phyloP scores from a whole-genome alignment of 2,113 vertebrate genomes.

The Corythoichthys haematopterus region DNA sequence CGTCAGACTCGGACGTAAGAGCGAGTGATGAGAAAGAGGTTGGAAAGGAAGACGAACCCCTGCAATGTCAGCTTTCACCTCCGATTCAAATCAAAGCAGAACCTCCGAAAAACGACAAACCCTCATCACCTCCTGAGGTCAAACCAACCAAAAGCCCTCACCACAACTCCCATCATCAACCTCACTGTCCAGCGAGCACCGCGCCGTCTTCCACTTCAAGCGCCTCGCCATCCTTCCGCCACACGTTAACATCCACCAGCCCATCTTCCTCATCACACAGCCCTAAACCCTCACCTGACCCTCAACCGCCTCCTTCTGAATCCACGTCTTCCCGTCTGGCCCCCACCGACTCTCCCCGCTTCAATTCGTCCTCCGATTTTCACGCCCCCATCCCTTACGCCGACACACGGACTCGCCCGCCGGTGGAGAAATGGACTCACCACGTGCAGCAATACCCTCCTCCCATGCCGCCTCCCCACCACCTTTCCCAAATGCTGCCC shows the following conservation, averaged over 20 bases:
- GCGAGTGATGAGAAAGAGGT: constrained; percentile 47
- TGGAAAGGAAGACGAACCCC: constrained; percentile 46
- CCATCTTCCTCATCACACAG: constrained; percentile 1
- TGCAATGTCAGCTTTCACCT: constrained; percentile 5
- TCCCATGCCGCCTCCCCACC: constrained; percentile 15
- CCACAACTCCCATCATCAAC: constrained; percentile 42
- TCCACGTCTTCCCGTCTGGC: constrained; percentile 57
- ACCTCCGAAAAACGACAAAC: constrained; percentile 48
- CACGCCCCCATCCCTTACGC: background rate
- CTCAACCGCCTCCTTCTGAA: background rate
- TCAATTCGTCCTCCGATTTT: background rate
- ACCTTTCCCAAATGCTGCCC: constrained; percentile 42
- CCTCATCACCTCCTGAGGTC: constrained; percentile 57
- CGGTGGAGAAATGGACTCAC: constrained; percentile 30
- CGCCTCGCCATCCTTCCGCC: constrained; percentile 2
- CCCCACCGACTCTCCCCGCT: constrained; percentile 12
- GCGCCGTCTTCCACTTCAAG: constrained; percentile 32
- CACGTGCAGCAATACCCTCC: constrained; percentile 59
- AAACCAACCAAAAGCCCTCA: constrained; percentile 52
- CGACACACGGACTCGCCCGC: constrained; percentile 7
- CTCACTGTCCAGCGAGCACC: constrained; percentile 6
- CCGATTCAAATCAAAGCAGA: constrained; percentile 41
- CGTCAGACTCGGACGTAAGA: constrained; percentile 34
- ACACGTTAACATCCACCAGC: constrained; percentile 5
- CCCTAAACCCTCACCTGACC: constrained; percentile 5